Evolutionary conservation across 37 sponge, comb jelly and placozoan genomes (phyloP), one percentile per base, ranked within the genome.

Genomic region (Aplysina aerophoba): DNA sequence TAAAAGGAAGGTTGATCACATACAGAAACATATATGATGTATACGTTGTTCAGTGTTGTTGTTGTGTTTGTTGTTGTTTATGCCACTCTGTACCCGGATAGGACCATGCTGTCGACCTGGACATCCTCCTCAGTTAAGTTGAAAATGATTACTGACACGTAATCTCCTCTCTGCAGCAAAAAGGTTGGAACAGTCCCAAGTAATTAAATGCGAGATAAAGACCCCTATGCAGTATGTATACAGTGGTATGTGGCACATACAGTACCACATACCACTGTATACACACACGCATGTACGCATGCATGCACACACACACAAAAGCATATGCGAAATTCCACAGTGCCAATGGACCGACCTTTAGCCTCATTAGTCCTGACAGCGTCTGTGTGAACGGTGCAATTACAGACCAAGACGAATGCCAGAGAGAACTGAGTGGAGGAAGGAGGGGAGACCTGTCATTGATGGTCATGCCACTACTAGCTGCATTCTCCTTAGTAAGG

Each of bases 341-440:
- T n/a, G n/a, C n/a, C n/a, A 5, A 62, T 5, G 28, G 2, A 62
- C 12, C 12, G 6, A 71, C 73, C 73, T 71, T 71, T 33, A 71
- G 36, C 15, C 37, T 2, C 73, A 71, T 17, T 71, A 71, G 28
- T 71, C 73, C 73, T 12, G 73, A 71, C 4, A 71, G 36, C 3
- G 73, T 71, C 15, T 71, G 73, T 71, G 73, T 35, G 73, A 71
- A 71, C 6, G 73, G 73, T 4, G 73, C 12, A 28, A 15, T 30
- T 3, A 5, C 5, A 5, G 73, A 2, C 21, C 33, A 21, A 35
- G 73, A 71, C 3, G n/a, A 21, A 3, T 35, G 36, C 21, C 31
- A 21, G 3, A 71, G 15, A 12, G 73, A 2, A 6, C 31, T 71
- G 73, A 28, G 37, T 28, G 3, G 21, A 27, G 28, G 20, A 27